Conservation (phyloP, 1,140 invertebrate species). For the Tetramorium parvispinum region DNA sequence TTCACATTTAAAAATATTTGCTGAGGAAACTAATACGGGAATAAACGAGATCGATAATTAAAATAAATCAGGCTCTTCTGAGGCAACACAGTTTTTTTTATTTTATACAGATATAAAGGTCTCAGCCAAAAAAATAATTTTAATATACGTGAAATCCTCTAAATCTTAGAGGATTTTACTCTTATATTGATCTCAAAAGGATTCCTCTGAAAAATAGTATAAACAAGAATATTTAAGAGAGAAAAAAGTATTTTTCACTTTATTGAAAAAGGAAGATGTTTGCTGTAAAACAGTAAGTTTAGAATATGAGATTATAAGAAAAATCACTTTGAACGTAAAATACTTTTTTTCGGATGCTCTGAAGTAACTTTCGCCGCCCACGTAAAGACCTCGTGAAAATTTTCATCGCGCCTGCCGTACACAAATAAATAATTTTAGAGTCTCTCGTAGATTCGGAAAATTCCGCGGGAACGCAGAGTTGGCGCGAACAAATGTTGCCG, state of each 20-base stretch:
- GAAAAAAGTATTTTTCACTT: no score
- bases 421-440: constrained; percentile 17
- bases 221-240: no score
- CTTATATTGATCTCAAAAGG: no score
- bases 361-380: neutral
- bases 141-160: no score
- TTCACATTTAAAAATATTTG: neutral
- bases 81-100: neutral
- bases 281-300: no score
- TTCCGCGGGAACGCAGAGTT: constrained; percentile 6
- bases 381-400: neutral
- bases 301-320: no score
- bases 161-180: no score
- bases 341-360: no score
- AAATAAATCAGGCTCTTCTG: neutral
- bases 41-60: neutral
- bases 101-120: neutral
- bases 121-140: no score
- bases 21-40: neutral
- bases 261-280: no score
- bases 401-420: neutral
- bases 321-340: no score
- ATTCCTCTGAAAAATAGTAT: no score
- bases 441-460: neutral
- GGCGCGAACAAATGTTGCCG: neutral